phyloP scores from a whole-genome alignment of 2,113 vertebrate species.

The Nansenia antarctica region DNA sequence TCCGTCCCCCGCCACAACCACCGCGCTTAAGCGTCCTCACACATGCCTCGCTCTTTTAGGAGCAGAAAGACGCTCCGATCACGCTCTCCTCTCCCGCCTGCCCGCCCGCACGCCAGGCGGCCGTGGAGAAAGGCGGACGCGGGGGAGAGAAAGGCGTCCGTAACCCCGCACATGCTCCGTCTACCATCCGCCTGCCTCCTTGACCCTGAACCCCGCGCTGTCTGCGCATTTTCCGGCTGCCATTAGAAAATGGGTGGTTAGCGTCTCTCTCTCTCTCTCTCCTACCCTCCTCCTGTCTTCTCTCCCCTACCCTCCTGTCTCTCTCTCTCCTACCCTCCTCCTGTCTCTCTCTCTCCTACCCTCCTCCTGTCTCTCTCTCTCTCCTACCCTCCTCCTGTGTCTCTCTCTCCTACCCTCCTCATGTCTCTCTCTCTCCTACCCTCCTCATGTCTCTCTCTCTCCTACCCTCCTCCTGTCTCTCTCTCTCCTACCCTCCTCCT shows the following conservation, averaged over 20 bases:
- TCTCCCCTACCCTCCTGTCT: too few relatives aligned
- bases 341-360: too few relatives aligned
- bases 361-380: too few relatives aligned
- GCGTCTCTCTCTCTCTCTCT: constrained; percentile 1
- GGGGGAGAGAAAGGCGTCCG: constrained; percentile 2
- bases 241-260: background rate
- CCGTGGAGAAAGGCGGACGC: constrained; percentile 36
- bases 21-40: background rate
- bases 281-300: background rate
- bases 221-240: constrained; percentile 51
- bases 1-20: too few relatives aligned
- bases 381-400: too few relatives aligned
- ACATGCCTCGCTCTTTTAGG: constrained; percentile 43
- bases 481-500: too few relatives aligned
- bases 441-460: too few relatives aligned
- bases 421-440: too few relatives aligned
- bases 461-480: too few relatives aligned
- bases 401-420: too few relatives aligned
- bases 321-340: too few relatives aligned
- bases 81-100: constrained; percentile 64
- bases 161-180: constrained; percentile 13
- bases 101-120: constrained; percentile 62
- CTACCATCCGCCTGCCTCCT: constrained; percentile 41
- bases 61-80: constrained; percentile 63
- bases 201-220: constrained; percentile 53